phyloP scores from a whole-genome alignment of 2,797 vertebrate genomes.

The Cynodonichthys magdalenae region DNA sequence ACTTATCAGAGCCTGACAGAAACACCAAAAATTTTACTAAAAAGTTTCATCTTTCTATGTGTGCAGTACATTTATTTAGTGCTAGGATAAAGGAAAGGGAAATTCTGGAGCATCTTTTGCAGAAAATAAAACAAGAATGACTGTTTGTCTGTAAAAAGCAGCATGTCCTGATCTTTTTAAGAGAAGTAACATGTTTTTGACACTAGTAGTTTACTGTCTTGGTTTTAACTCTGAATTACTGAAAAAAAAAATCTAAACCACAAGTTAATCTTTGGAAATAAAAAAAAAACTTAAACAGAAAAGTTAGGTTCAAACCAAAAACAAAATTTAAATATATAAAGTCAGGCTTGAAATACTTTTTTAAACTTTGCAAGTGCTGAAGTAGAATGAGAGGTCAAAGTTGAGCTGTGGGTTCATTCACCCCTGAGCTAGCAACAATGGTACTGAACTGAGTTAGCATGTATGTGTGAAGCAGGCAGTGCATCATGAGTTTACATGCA shows the following conservation, averaged over 20 bases:
- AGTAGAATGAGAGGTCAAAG: neutral
- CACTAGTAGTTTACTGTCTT: neutral
- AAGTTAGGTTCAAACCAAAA: neutral
- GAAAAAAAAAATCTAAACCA: neutral
- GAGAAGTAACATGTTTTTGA: too few species aligned
- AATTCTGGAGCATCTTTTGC: too few species aligned
- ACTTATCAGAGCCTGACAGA: neutral
- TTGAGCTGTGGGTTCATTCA: neutral
- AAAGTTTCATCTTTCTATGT: neutral
- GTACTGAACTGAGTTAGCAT: neutral
- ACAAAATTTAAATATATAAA: neutral
- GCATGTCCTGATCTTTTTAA: too few species aligned
- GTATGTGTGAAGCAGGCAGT: neutral
- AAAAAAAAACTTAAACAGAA: neutral
- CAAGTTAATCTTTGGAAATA: neutral
- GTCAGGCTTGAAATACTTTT: neutral
- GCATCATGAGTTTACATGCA: too few species aligned
- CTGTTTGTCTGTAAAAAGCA: too few species aligned
- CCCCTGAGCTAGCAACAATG: neutral
- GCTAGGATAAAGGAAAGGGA: too few species aligned
- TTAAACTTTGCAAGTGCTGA: too few species aligned
- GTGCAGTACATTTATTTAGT: neutral
- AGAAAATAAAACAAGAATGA: too few species aligned
- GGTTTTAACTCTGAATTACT: neutral
- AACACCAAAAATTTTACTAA: neutral